A percentile compares a stretch with the other conserved stretches of the same genome.
Conservation (phyloP, 2,888 invertebrate species). For the Polydesmus complanatus region DNA sequence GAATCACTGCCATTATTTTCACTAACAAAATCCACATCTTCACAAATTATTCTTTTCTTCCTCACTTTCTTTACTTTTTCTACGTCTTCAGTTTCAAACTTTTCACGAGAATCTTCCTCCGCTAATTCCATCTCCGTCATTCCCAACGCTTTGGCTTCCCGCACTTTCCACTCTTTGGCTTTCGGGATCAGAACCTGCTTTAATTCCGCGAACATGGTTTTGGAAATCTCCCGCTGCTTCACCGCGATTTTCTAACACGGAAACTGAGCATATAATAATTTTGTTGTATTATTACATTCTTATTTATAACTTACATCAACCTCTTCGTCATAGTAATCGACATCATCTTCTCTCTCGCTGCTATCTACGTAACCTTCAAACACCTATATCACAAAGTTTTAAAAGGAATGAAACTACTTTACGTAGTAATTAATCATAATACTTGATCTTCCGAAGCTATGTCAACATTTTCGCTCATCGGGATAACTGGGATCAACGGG, state of each 20-base stretch:
- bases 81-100: background rate
- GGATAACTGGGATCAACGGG: background rate
- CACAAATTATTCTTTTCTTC: no score
- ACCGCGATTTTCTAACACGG: background rate
- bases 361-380: conserved; percentile 8
- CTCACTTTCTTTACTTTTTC: no score
- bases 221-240: conserved; percentile 1
- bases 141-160: conserved; percentile 4
- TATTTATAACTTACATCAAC: background rate
- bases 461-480: conserved; percentile 1
- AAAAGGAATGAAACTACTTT: background rate
- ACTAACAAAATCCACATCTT: no score
- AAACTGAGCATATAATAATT: background rate
- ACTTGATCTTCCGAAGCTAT: conserved; percentile 10
- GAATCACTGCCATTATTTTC: no score
- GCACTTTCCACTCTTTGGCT: conserved; percentile 7
- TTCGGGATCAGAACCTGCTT: conserved; percentile 4
- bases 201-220: conserved; percentile 6
- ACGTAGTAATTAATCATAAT: background rate
- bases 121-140: background rate
- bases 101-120: no score
- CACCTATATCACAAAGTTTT: background rate
- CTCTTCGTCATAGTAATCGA: background rate
- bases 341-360: background rate
- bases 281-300: background rate